Conservation (phyloP, 1,140 invertebrate genomes). For the Drosophila ananassae region DNA sequence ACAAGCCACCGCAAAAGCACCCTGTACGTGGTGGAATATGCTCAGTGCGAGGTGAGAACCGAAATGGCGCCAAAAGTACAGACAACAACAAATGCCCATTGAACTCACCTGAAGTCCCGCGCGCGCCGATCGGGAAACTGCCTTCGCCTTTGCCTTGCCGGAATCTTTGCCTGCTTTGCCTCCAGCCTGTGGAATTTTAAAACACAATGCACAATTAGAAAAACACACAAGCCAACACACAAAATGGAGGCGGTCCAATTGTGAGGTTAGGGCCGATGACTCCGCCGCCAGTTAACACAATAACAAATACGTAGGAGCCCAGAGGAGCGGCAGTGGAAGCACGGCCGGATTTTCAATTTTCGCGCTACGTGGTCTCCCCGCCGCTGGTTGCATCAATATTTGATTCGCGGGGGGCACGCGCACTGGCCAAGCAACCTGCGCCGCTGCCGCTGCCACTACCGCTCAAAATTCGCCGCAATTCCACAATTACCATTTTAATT, state of each 20-base stretch:
- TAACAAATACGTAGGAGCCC: conserved; percentile 49
- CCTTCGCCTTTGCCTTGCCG: conserved; percentile 99
- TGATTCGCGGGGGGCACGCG: conserved; percentile 61
- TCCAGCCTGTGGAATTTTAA: conserved; percentile 90
- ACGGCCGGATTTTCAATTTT: conserved; percentile 21
- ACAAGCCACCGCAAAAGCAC: conserved; percentile 44
- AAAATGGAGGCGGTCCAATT: conserved; percentile 67
- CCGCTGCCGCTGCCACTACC: conserved; percentile 19
- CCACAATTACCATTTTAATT: conserved; percentile 71
- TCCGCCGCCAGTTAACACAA: conserved; percentile 41
- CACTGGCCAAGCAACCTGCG: conserved; percentile 56
- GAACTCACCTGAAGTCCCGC: conserved; percentile 97
- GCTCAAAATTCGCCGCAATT: conserved; percentile 57
- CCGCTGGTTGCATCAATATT: conserved; percentile 46
- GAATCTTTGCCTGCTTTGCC: conserved; percentile 99
- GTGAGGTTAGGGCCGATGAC: conserved; percentile 69
- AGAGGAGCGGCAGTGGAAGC: not conserved
- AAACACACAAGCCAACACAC: conserved; percentile 41
- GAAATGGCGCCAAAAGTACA: conserved; percentile 83
- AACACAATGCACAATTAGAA: conserved; percentile 15
- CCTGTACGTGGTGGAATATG: conserved; percentile 46
- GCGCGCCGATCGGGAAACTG: conserved; percentile 98
- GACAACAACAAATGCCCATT: conserved; percentile 57
- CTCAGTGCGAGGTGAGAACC: conserved; percentile 48
- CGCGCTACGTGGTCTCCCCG: conserved; percentile 43